Evolutionary conservation across 1,140 invertebrate species (phyloP).

Genomic region (Probaryconus sp.): DNA sequence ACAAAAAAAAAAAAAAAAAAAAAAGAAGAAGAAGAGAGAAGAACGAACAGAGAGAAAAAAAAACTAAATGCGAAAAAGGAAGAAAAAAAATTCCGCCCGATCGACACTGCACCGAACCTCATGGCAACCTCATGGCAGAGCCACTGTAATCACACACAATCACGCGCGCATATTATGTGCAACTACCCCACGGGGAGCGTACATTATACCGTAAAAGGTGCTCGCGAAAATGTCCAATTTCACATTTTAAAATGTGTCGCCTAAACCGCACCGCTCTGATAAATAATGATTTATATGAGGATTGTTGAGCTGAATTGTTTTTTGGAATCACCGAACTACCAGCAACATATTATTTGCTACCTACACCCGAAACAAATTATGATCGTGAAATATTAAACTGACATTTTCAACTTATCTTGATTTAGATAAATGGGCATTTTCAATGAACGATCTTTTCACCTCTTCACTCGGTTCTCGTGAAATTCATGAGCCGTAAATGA

Average conservation of each 20-base stretch:
- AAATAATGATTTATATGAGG: constrained; percentile 41
- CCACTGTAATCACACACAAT: constrained; percentile 72
- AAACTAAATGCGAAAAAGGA: constrained; percentile 7
- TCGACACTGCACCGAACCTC: constrained; percentile 57
- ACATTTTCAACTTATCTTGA: too few species aligned
- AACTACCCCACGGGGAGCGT: constrained; percentile 70
- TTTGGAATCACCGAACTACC: constrained; percentile 24
- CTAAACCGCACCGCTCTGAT: not conserved
- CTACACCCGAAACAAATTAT: constrained; percentile 18
- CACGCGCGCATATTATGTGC: constrained; percentile 71
- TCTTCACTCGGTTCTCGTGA: too few species aligned
- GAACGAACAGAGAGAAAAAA: not conserved
- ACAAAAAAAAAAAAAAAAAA: constrained; percentile 8
- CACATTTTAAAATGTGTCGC: constrained; percentile 45
- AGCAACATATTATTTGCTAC: too few species aligned
- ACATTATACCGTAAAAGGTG: constrained; percentile 55
- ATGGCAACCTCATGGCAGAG: constrained; percentile 46
- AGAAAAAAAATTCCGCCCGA: constrained; percentile 45
- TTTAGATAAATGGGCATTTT: too few species aligned
- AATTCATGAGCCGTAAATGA: too few species aligned
- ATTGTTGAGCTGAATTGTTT: constrained; percentile 28
- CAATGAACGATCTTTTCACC: too few species aligned
- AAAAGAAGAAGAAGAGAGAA: not conserved
- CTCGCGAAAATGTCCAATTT: constrained; percentile 34
- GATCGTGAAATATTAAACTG: too few species aligned